Evolutionary conservation across 2,113 vertebrate genomes (phyloP).

Genomic region (Abramis brama): DNA sequence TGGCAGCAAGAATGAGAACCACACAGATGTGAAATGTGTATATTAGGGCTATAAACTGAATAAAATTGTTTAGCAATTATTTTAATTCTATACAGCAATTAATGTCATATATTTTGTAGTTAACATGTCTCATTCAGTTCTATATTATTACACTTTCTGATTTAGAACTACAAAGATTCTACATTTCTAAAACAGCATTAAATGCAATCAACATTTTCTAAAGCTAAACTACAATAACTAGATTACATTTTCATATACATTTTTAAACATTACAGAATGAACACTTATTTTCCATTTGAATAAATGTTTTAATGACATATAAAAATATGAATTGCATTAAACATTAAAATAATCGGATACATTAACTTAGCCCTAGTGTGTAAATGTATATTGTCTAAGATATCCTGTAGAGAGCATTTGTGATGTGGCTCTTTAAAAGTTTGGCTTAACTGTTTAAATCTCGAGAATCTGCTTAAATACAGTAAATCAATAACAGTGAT

Average conservation of each 20-base stretch:
- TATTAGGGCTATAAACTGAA: neutral
- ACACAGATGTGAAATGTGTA: neutral
- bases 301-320: too few relatives aligned
- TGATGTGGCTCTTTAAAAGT: neutral
- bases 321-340: too few relatives aligned
- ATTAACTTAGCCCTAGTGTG: too few relatives aligned
- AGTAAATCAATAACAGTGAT: neutral
- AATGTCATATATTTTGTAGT: neutral
- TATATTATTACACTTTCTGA: neutral
- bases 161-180: neutral
- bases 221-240: neutral
- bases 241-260: too few relatives aligned
- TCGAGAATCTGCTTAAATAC: constrained; percentile 3
- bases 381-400: too few relatives aligned
- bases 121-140: neutral
- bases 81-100: neutral
- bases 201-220: neutral
- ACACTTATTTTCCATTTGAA: too few relatives aligned
- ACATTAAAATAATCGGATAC: too few relatives aligned
- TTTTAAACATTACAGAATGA: too few relatives aligned
- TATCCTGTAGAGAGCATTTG: neutral
- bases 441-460: neutral
- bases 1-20: constrained; percentile 1
- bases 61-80: neutral
- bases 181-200: neutral